These are phyloP conservation scores for Stichopus horrens DNA, from an alignment of 53 echinoderm and acorn worm genomes.

Conservation along the genomic window DNA sequence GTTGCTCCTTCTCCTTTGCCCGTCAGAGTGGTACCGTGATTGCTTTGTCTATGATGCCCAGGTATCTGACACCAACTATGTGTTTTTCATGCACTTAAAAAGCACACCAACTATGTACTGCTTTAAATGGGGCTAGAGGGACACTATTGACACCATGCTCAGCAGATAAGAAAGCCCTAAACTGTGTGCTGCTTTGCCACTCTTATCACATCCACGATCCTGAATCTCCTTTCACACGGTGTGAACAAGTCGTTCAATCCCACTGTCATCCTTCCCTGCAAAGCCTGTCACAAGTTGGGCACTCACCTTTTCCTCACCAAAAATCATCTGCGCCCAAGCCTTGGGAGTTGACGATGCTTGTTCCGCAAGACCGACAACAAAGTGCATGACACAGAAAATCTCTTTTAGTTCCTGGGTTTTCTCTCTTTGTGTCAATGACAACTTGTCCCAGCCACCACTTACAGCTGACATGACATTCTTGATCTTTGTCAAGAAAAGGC, in stretches of 20 bases:
- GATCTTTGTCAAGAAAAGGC: constrained; percentile 33
- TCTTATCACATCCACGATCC: constrained; percentile 53
- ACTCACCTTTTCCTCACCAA: constrained; percentile 55
- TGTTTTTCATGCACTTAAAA: constrained; percentile 55
- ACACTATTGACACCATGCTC: neutral
- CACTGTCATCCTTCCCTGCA: constrained; percentile 15
- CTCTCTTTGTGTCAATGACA: constrained; percentile 21
- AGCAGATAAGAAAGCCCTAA: constrained; percentile 44
- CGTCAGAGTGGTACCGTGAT: constrained; percentile 69
- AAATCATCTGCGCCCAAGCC: constrained; percentile 60
- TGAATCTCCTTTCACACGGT: constrained; percentile 59
- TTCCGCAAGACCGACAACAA: constrained; percentile 59
- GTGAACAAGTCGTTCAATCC: constrained; percentile 36
- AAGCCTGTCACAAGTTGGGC: constrained; percentile 8
- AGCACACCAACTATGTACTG: constrained; percentile 58
- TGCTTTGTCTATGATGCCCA: constrained; percentile 65
- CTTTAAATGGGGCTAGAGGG: constrained; percentile 58
- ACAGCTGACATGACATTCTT: constrained; percentile 59
- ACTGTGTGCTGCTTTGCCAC: constrained; percentile 52
- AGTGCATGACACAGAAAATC: constrained; percentile 64
- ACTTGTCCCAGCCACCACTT: constrained; percentile 43
- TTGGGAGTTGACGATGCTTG: constrained; percentile 23
- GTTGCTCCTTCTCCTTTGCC: constrained; percentile 25
- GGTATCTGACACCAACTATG: constrained; percentile 50
- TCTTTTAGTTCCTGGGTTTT: constrained; percentile 34